These are phyloP conservation scores for Ichneumoninae sp. DNA, from an alignment of 2,888 invertebrate species.

Conservation along the genomic window DNA sequence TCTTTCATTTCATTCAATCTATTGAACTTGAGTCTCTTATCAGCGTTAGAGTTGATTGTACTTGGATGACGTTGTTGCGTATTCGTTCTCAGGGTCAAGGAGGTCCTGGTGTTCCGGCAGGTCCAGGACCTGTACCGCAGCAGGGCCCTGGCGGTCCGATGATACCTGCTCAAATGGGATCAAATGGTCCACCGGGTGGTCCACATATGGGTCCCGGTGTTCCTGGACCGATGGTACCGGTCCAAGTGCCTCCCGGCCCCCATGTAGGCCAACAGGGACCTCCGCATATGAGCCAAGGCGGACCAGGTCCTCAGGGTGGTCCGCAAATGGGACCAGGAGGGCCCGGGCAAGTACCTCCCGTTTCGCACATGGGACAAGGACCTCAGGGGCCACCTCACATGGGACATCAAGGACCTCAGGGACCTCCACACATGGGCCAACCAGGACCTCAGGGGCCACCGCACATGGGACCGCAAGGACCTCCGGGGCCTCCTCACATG, in stretches of 20 bases:
- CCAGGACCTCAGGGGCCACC: constrained; percentile 70
- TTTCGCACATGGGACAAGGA: constrained; percentile 39
- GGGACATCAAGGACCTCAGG: constrained; percentile 81
- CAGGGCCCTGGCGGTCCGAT: constrained; percentile 79
- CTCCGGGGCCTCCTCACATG: constrained; percentile 75
- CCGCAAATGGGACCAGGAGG: constrained; percentile 78
- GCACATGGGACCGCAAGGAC: constrained; percentile 61
- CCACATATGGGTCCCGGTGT: constrained; percentile 73
- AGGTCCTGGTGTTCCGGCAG: constrained; percentile 75
- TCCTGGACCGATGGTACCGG: constrained; percentile 43
- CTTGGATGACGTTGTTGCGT: constrained; percentile 29
- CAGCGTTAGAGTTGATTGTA: neutral
- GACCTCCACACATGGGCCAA: neutral
- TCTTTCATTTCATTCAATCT: constrained; percentile 17
- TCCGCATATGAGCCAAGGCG: constrained; percentile 74
- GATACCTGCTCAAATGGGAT: constrained; percentile 76
- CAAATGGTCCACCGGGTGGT: constrained; percentile 74
- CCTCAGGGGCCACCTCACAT: constrained; percentile 74
- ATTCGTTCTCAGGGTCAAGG: constrained; percentile 75
- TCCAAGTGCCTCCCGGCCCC: constrained; percentile 72
- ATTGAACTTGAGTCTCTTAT: constrained; percentile 30
- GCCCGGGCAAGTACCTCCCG: neutral
- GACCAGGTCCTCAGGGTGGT: constrained; percentile 75
- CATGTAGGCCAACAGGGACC: constrained; percentile 59
- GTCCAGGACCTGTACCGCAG: constrained; percentile 78